phyloP scores from a whole-genome alignment of 2,113 vertebrate genomes.

The Columba livia region DNA sequence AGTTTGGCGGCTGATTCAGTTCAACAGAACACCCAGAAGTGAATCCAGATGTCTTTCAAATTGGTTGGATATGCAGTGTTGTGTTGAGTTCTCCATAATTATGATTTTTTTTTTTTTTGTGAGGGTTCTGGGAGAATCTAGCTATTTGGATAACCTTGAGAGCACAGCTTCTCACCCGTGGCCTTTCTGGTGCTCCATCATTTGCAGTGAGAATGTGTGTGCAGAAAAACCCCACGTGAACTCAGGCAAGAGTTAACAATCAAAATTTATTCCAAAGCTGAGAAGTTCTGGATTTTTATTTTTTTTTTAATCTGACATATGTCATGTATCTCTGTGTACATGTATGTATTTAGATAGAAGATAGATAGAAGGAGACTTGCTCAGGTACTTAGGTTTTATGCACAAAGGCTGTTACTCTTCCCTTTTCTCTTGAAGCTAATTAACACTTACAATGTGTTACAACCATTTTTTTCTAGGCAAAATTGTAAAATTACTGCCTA shows the following conservation, averaged over 20 bases:
- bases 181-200: neutral
- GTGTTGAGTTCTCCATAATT: neutral
- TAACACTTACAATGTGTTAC: neutral
- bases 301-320: neutral
- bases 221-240: neutral
- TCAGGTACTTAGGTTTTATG: neutral
- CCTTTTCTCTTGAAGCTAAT: neutral
- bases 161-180: neutral
- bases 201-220: neutral
- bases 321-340: neutral
- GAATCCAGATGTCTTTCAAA: constrained; percentile 49
- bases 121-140: neutral
- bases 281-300: neutral
- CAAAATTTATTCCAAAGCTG: neutral
- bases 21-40: constrained; percentile 20
- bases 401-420: neutral
- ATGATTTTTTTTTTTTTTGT: neutral
- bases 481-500: neutral
- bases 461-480: neutral
- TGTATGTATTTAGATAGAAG: neutral
- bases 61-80: neutral
- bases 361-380: neutral
- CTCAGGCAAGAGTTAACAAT: neutral
- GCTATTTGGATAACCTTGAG: neutral
- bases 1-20: neutral